Evolutionary conservation across 2,888 invertebrate species (phyloP).

Genomic region (Melanotus villosus): DNA sequence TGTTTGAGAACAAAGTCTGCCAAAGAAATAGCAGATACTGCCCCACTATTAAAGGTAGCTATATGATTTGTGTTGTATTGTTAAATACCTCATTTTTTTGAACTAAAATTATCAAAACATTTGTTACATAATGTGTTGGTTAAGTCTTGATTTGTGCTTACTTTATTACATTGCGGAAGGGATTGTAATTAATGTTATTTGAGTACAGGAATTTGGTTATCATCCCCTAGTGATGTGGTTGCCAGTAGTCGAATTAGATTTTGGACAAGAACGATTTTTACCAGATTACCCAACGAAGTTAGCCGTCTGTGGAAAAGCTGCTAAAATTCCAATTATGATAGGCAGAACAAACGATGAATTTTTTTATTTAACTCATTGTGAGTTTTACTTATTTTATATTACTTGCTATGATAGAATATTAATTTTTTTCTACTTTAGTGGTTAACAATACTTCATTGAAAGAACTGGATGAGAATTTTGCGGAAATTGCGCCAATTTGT

Average conservation of each 20-base stretch:
- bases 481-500: conserved; percentile 76
- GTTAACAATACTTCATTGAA: conserved; percentile 71
- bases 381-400: not conserved
- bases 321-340: conserved; percentile 75
- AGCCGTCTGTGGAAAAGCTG: conserved; percentile 71
- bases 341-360: conserved; percentile 78
- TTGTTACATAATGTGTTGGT: too few species aligned
- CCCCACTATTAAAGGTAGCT: too few species aligned
- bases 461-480: conserved; percentile 74
- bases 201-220: conserved; percentile 70
- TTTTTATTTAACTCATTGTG: conserved; percentile 72
- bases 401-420: not conserved
- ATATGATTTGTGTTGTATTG: too few species aligned
- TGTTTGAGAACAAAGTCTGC: conserved; percentile 74
- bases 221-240: conserved; percentile 72
- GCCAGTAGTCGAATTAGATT: conserved; percentile 76
- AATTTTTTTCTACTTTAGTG: conserved; percentile 62
- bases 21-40: conserved; percentile 69
- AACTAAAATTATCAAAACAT: too few species aligned
- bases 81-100: too few species aligned
- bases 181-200: too few species aligned
- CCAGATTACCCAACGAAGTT: conserved; percentile 72
- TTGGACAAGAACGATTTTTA: conserved; percentile 77
- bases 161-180: not conserved
- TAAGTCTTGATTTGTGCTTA: not conserved